Evolutionary conservation across 2,888 invertebrate genomes (phyloP), one percentile per base, ranked within the genome.

Genomic region (Eilema depressum): DNA sequence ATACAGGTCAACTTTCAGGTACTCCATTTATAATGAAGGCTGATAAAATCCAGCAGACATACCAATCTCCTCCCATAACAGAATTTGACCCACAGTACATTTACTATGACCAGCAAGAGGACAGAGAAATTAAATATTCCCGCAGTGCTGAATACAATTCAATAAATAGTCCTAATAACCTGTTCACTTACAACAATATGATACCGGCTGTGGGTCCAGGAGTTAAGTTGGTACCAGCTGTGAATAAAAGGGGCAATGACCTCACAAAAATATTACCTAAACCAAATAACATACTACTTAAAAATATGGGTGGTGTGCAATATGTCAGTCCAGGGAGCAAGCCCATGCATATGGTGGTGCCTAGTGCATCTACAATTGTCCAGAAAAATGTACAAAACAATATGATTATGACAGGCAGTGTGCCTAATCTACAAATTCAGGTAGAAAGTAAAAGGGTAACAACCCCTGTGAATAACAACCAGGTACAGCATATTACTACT

Each of bases 301-400:
- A 95, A 84, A 83, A 92, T 83, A 81, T 92, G 69, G 86, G 89
- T 77, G 90, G 91, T 63, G 81, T 94, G 79, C 93, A 92, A 78
- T 95, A 95, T 74, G 77, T 95, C 70, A 76, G 89, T 53, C 86
- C 91, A 8, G 88, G 88, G 57, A 87, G 87, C 8, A 94, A 94
- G 73, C 91, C 93, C 3, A 81, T 93, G 88, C 92, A 92, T 83
- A 87, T 94, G 11, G 86, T 94, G 86, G 85, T 94, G 76, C 89
- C 93, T 2, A 82, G 90, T 57, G 73, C 92, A 68, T 92, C 94
- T 30, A 84, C 92, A 62, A 94, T 92, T 88, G 89, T 93, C n/a
- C 95, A 94, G 75, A 95, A 94, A 75, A 94, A 92, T 89, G 83
- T 92, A 37, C 94, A 93, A 75, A 94, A 91, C 73, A 95, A 91